phyloP scores from a whole-genome alignment of 2,888 invertebrate genomes.

The Dryococelus australis region DNA sequence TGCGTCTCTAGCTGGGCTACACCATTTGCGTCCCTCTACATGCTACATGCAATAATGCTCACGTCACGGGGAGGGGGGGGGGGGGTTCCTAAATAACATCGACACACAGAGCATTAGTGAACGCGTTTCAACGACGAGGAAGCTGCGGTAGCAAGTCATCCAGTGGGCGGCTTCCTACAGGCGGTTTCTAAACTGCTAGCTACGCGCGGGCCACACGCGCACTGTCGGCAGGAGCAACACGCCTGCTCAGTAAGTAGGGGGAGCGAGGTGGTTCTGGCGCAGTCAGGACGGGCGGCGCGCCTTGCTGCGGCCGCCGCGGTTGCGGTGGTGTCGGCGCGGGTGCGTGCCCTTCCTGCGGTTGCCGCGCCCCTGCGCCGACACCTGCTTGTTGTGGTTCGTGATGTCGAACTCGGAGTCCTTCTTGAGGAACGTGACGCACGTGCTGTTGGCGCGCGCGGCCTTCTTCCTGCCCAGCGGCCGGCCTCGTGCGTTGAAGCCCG shows the following conservation, averaged over 20 bases:
- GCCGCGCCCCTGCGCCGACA: constrained; percentile 56
- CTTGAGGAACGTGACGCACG: constrained; percentile 71
- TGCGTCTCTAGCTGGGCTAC: constrained; percentile 1
- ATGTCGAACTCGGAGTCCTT: constrained; percentile 69
- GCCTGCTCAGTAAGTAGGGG: not conserved
- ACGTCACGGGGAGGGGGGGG: not conserved
- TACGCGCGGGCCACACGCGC: constrained; percentile 16
- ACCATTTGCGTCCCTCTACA: not conserved
- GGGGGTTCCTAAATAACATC: not conserved
- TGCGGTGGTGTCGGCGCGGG: constrained; percentile 56
- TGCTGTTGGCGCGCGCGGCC: constrained; percentile 47
- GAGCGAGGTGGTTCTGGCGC: constrained; percentile 9
- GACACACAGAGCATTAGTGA: constrained; percentile 12
- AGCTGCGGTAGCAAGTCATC: constrained; percentile 4
- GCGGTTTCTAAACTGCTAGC: not conserved
- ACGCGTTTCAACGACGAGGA: not conserved
- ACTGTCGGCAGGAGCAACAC: not conserved
- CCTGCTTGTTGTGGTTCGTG: constrained; percentile 66
- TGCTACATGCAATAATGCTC: not conserved
- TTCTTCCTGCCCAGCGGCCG: constrained; percentile 63
- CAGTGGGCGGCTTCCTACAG: not conserved
- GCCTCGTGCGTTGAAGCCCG: constrained; percentile 70
- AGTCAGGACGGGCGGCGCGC: not conserved
- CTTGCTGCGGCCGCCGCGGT: constrained; percentile 29
- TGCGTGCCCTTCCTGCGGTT: constrained; percentile 55